Conservation (phyloP, 2,888 invertebrate species). For the Andricus quercusramuli region DNA sequence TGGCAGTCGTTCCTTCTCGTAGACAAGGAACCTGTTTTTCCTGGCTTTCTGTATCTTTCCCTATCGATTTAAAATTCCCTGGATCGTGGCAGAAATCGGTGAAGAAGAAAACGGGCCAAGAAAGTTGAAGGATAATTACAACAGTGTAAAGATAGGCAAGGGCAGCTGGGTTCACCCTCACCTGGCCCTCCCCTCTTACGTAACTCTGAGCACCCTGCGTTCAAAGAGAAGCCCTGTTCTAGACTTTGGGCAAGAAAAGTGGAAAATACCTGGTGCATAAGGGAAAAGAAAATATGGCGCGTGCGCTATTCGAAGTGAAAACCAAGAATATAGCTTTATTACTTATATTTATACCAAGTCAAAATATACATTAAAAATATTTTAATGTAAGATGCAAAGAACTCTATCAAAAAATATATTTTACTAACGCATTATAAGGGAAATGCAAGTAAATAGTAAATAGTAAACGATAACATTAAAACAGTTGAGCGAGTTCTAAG, state of each 20-base stretch:
- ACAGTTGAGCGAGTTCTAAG: too few relatives aligned
- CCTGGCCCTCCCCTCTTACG: conserved; percentile 58
- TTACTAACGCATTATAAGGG: too few relatives aligned
- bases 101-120: conserved; percentile 43
- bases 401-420: too few relatives aligned
- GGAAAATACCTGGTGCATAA: background rate
- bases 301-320: background rate
- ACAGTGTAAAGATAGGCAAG: conserved; percentile 57
- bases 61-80: background rate
- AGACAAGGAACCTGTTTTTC: conserved; percentile 16
- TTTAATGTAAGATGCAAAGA: too few relatives aligned
- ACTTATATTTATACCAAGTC: too few relatives aligned
- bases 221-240: conserved; percentile 50
- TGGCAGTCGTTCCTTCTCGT: background rate
- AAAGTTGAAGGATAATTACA: conserved; percentile 60
- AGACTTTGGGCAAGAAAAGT: background rate
- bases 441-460: too few relatives aligned
- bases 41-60: background rate
- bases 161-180: conserved; percentile 68
- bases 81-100: conserved; percentile 35
- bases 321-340: background rate
- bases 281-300: background rate
- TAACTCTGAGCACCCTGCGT: conserved; percentile 53
- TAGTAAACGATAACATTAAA: too few relatives aligned
- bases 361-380: too few relatives aligned